Evolutionary conservation across 1,140 invertebrate genomes (phyloP).

Genomic region (Oedothorax gibbosus): DNA sequence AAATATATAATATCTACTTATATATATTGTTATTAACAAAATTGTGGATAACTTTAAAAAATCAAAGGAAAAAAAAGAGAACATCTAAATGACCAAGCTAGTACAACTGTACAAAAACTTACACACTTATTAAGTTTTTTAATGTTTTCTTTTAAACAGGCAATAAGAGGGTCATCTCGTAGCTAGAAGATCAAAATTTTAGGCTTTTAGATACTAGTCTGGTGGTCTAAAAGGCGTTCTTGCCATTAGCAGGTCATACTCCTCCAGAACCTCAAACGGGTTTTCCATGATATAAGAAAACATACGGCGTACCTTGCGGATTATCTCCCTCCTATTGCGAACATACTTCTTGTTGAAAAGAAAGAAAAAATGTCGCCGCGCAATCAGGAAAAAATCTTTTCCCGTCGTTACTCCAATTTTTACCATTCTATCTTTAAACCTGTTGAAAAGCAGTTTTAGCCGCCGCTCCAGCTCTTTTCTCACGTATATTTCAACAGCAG

Average conservation of each 20-base stretch:
- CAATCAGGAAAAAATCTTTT: slow-evolving; percentile 29
- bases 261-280: slow-evolving; percentile 26
- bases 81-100: no score
- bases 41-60: slow-evolving; percentile 36
- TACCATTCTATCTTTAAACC: slow-evolving; percentile 29
- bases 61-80: background rate
- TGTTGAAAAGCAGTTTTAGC: slow-evolving; percentile 40
- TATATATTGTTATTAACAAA: slow-evolving; percentile 23
- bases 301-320: no score
- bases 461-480: slow-evolving; percentile 21
- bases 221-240: background rate
- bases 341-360: no score
- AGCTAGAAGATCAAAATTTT: background rate
- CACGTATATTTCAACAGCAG: slow-evolving; percentile 7
- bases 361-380: no score
- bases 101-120: slow-evolving; percentile 5
- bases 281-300: slow-evolving; percentile 13
- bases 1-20: slow-evolving; percentile 29
- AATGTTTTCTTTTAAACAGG: background rate
- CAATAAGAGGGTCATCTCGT: slow-evolving; percentile 10
- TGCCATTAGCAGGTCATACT: background rate
- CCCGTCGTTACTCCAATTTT: slow-evolving; percentile 1
- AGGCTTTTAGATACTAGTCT: background rate
- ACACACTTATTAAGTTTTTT: background rate
- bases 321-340: no score